A percentile compares a stretch with the other conserved stretches of the same genome.
Conservation (phyloP, 1,140 invertebrate genomes). For the Drosophila sturtevanti region DNA sequence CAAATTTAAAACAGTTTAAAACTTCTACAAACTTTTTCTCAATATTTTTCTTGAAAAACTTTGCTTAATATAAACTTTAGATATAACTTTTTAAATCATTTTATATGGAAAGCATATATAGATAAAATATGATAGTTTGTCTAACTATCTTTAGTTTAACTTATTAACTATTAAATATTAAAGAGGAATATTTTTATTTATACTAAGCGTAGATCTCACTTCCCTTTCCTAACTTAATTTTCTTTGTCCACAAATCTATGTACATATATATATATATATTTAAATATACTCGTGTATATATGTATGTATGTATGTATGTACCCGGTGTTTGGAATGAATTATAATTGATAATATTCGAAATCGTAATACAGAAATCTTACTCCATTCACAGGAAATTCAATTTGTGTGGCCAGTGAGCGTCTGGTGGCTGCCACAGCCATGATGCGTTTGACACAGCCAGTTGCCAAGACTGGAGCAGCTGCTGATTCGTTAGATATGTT, state of each 20-base stretch:
- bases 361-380: not conserved
- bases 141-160: too few relatives aligned
- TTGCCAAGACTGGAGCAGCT: conserved; percentile 65
- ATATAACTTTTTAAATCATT: too few relatives aligned
- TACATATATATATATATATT: not conserved
- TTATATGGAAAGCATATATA: too few relatives aligned
- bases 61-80: too few relatives aligned
- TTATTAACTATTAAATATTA: too few relatives aligned
- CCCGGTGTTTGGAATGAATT: not conserved
- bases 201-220: not conserved
- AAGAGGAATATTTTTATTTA: too few relatives aligned
- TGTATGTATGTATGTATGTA: not conserved
- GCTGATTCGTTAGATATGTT: conserved; percentile 90
- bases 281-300: not conserved
- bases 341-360: not conserved
- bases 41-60: too few relatives aligned
- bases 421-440: conserved; percentile 76
- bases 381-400: conserved; percentile 72
- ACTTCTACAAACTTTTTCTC: too few relatives aligned
- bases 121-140: too few relatives aligned
- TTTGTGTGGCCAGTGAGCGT: conserved; percentile 80
- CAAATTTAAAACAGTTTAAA: too few relatives aligned
- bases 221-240: not conserved
- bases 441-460: conserved; percentile 83
- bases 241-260: not conserved